phyloP scores from a whole-genome alignment of 2,888 invertebrate genomes.

The Caprella mutica region DNA sequence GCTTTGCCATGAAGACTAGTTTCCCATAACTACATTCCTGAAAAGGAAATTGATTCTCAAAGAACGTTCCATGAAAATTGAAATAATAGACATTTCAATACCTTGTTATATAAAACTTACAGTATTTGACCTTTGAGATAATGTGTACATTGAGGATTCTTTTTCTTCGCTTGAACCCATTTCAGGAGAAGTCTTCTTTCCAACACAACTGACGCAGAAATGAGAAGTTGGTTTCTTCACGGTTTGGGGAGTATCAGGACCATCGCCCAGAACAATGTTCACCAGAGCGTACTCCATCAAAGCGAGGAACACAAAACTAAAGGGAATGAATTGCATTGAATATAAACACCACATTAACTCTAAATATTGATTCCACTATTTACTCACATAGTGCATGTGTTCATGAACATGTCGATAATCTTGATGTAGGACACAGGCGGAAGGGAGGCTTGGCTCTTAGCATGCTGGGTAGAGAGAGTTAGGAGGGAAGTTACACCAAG shows the following conservation, averaged over 20 bases:
- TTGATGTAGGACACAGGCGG: constrained; percentile 89
- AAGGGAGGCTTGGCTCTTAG: constrained; percentile 81
- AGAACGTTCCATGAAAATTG: no score
- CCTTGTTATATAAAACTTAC: no score
- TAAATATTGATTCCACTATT: not conserved
- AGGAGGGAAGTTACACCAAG: constrained; percentile 80
- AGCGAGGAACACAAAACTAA: constrained; percentile 80
- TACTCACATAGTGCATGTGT: constrained; percentile 71
- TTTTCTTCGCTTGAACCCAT: no score
- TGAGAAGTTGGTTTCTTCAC: not conserved
- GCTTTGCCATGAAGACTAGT: constrained; percentile 1
- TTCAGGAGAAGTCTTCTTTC: no score
- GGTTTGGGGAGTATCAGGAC: constrained; percentile 37
- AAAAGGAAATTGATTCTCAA: no score
- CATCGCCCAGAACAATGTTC: constrained; percentile 68
- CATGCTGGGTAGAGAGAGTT: constrained; percentile 81
- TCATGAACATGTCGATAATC: constrained; percentile 86
- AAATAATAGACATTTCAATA: no score
- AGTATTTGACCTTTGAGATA: no score
- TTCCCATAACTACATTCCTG: constrained; percentile 6
- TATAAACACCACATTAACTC: not conserved
- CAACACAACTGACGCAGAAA: no score
- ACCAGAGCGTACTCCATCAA: constrained; percentile 85
- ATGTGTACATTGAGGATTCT: no score
- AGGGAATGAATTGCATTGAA: not conserved